Evolutionary conservation across 2,888 invertebrate genomes (phyloP).

Genomic region (Pseudolycoriella hygida): DNA sequence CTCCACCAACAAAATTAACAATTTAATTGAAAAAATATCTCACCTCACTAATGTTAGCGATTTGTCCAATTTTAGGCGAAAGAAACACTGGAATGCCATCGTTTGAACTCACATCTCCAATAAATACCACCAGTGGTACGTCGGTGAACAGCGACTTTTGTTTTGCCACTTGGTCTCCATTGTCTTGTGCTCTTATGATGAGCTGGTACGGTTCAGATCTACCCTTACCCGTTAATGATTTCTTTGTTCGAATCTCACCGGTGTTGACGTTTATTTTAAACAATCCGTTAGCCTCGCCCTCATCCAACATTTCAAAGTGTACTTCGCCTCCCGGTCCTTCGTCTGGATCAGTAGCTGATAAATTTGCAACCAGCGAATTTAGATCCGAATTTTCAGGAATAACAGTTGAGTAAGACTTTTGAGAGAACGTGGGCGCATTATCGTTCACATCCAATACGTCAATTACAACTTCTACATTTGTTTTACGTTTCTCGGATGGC

Average conservation of each 20-base stretch:
- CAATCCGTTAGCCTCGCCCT: conserved; percentile 52
- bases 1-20: too few species aligned
- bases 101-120: conserved; percentile 65
- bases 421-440: conserved; percentile 50
- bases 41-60: conserved; percentile 52
- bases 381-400: conserved; percentile 57
- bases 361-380: conserved; percentile 45
- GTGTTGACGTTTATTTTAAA: conserved; percentile 46
- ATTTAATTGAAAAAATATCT: too few species aligned
- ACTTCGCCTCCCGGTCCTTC: conserved; percentile 52
- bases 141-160: conserved; percentile 38
- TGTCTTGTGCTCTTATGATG: conserved; percentile 48
- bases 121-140: conserved; percentile 43
- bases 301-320: conserved; percentile 53
- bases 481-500: conserved; percentile 42
- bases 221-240: conserved; percentile 54
- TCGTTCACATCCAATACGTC: conserved; percentile 65
- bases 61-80: conserved; percentile 48
- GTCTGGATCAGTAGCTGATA: conserved; percentile 59
- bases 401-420: conserved; percentile 45
- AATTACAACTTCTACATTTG: conserved; percentile 42
- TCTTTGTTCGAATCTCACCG: conserved; percentile 48
- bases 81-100: conserved; percentile 64
- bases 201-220: conserved; percentile 54
- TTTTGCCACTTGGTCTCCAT: conserved; percentile 36